Evolutionary conservation across 2,113 vertebrate species (phyloP).

Genomic region (Eulemur rufifrons): DNA sequence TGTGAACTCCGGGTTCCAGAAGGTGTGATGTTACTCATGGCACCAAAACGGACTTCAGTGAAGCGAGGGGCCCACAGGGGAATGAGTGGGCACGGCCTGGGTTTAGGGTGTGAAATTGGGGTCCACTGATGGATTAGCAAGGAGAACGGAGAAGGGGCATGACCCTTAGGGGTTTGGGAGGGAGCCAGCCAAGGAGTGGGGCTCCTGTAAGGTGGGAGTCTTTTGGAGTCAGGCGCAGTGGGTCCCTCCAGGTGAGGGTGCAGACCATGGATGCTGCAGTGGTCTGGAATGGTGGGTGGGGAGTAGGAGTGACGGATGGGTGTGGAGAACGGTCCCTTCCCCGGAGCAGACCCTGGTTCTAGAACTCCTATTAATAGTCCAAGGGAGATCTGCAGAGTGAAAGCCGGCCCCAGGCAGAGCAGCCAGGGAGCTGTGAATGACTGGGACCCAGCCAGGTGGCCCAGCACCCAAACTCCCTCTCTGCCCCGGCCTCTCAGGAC

Average conservation of each 20-base stretch:
- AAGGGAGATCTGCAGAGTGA: background rate
- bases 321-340: background rate
- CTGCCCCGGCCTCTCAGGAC: too few species aligned
- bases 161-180: background rate
- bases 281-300: background rate
- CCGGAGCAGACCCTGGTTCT: background rate
- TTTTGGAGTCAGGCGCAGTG: background rate
- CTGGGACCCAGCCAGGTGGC: too few species aligned
- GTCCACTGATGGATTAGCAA: too few species aligned
- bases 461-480: background rate
- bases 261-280: too few species aligned
- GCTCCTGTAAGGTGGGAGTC: background rate
- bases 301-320: accelerated
- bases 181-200: too few species aligned
- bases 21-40: too few species aligned
- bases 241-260: background rate
- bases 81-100: accelerated
- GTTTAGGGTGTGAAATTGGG: background rate
- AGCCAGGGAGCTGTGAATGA: background rate
- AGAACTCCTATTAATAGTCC: background rate
- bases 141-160: background rate
- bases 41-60: too few species aligned
- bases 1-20: too few species aligned
- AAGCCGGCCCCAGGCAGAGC: background rate
- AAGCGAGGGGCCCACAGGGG: background rate